Evolutionary conservation across 2,113 vertebrate genomes (phyloP), one percentile per base, ranked within the genome.

Genomic region (Elachura formosa): DNA sequence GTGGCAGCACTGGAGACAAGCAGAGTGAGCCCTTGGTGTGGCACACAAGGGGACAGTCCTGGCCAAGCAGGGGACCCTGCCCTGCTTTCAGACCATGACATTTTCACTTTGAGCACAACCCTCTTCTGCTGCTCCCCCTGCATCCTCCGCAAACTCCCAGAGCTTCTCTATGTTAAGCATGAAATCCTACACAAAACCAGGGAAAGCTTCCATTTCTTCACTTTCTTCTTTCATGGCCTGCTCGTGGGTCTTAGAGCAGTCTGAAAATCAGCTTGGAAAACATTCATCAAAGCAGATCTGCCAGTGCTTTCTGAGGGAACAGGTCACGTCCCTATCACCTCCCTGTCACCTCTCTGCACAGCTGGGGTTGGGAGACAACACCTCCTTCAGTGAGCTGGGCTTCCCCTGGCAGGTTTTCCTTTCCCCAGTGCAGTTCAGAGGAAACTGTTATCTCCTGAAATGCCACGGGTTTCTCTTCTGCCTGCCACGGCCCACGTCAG

Each of bases 361-460:
- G 63, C 21, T 48, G 43, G 14, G 2, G 12, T 4, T 2, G 33
- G 38, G 46, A 89, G 73, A 54, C 49, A 73, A 58, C 0, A 0
- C 48, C 48, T 73, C 68, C 63, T 49, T 41, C 6, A 2, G 36
- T 36, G 38, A 40, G 43, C 45, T 48, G 51, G 73, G 25, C 9
- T 59, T 84, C 24, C 77, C 66, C 62, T 12, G 46, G 38, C 41
- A 76, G 54, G 43, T 41, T 61, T 49, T 83, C 67, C 75, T 76
- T 85, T 68, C 71, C 48, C 28, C 25, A 33, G 38, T 5, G 49
- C 46, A 38, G 66, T 90, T 73, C 71, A 87, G 84, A 79, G 91
- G 59, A 59, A 91, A 48, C 34, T 36, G 55, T 80, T 87, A 66
- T 49, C 92, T 92, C 68, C 29, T 88, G n/a, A 94, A 94, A 51